Conservation (phyloP, 1,140 invertebrate species). For the Hyles euphorbiae region DNA sequence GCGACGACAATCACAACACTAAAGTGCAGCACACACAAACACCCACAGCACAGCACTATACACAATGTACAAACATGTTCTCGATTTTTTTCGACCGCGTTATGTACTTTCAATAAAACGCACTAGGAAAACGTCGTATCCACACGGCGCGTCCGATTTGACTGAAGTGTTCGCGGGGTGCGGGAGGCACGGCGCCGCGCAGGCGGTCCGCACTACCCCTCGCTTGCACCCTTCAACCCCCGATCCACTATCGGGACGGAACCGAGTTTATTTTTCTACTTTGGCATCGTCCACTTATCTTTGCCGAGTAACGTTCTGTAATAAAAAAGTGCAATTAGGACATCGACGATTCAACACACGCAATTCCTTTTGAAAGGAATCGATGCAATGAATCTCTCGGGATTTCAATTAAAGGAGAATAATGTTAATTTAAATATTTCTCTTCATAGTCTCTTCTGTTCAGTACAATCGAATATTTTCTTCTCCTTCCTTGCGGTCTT, state of each 20-base stretch:
- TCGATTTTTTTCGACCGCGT: too few relatives aligned
- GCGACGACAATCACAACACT: slow-evolving; percentile 2
- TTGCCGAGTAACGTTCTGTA: slow-evolving; percentile 40
- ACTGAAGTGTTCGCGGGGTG: slow-evolving; percentile 35
- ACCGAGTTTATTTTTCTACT: slow-evolving; percentile 54
- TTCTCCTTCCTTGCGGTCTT: too few relatives aligned
- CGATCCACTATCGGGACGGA: slow-evolving; percentile 24
- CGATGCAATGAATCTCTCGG: too few relatives aligned
- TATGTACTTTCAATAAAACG: slow-evolving; percentile 3
- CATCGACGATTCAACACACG: slow-evolving; percentile 16
- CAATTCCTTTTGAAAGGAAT: neutral
- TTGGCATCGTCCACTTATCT: slow-evolving; percentile 55
- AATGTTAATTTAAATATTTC: too few relatives aligned
- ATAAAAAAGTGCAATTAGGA: slow-evolving; percentile 54
- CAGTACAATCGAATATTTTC: too few relatives aligned
- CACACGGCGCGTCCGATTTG: slow-evolving; percentile 26
- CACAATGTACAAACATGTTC: slow-evolving; percentile 7
- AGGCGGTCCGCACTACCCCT: slow-evolving; percentile 28
- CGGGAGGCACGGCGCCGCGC: slow-evolving; percentile 38
- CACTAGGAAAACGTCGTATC: slow-evolving; percentile 2
- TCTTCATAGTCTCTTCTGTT: too few relatives aligned
- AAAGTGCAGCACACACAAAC: slow-evolving; percentile 1
- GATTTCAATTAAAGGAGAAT: too few relatives aligned
- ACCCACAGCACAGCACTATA: slow-evolving; percentile 11
- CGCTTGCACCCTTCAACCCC: slow-evolving; percentile 3